Percentiles rank a stretch among this genome's conserved stretches.
Conservation (phyloP, 2,888 invertebrate genomes). For the Platerodrilus igneus region DNA sequence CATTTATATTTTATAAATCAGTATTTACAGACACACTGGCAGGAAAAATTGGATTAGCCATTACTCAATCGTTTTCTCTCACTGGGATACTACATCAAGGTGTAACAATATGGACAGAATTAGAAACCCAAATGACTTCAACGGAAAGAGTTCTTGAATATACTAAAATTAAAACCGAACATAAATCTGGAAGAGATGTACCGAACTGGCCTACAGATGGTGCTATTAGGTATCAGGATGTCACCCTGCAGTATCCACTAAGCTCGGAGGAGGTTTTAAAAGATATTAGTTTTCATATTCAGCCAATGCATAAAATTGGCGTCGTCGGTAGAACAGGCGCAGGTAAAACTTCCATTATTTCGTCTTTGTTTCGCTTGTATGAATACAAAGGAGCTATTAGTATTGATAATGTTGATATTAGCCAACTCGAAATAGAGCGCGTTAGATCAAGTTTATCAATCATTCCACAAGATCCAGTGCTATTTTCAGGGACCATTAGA, state of each 20-base stretch:
- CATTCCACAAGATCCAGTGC: conserved; percentile 79
- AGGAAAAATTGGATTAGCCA: conserved; percentile 73
- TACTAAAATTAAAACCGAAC: conserved; percentile 47
- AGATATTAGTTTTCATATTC: conserved; percentile 60
- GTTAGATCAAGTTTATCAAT: conserved; percentile 72
- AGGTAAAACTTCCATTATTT: conserved; percentile 70
- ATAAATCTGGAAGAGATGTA: conserved; percentile 48
- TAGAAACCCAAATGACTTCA: conserved; percentile 75
- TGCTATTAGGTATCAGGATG: conserved; percentile 59
- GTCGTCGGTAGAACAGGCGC: conserved; percentile 80
- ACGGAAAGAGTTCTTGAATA: conserved; percentile 69
- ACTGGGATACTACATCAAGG: conserved; percentile 64
- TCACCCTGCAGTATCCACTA: conserved; percentile 67
- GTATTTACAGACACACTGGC: conserved; percentile 52
- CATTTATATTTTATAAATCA: no score
- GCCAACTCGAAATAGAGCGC: conserved; percentile 64
- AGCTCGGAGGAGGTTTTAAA: conserved; percentile 68
- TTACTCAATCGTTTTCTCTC: conserved; percentile 74
- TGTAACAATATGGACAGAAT: conserved; percentile 80
- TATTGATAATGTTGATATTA: conserved; percentile 73
- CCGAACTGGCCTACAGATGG: conserved; percentile 69
- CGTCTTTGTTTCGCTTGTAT: conserved; percentile 74
- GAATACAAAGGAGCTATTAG: conserved; percentile 69
- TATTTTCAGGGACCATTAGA: conserved; percentile 80
- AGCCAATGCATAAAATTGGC: conserved; percentile 66